Conservation (phyloP, 2,888 invertebrate species). For the Pogonocherus hispidulus region DNA sequence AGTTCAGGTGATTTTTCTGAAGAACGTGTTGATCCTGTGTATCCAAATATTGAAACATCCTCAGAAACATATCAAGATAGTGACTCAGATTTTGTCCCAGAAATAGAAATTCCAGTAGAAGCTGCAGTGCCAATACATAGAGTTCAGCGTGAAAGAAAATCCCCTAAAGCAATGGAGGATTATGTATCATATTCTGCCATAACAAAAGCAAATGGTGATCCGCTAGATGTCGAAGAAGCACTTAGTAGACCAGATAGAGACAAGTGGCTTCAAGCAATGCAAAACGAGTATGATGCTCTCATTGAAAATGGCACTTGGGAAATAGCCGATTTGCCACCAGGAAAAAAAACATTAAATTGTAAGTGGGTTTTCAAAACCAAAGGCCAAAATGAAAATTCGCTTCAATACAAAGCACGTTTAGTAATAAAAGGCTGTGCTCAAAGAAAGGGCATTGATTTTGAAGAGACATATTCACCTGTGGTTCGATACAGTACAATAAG, state of each 20-base stretch:
- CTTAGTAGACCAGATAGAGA: too few species aligned
- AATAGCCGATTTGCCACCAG: background rate
- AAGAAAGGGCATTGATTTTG: background rate
- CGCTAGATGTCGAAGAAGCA: too few species aligned
- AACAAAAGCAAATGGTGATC: background rate
- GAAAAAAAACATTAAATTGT: background rate
- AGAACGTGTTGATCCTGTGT: too few species aligned
- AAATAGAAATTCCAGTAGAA: too few species aligned
- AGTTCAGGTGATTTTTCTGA: background rate
- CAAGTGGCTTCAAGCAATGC: constrained; percentile 12
- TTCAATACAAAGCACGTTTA: background rate
- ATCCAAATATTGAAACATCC: background rate
- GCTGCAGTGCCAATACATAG: background rate
- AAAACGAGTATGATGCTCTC: constrained; percentile 4
- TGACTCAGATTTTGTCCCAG: too few species aligned
- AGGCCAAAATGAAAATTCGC: too few species aligned
- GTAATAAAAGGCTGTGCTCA: background rate
- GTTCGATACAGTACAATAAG: background rate
- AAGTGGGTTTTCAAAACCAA: background rate
- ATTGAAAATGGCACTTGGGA: constrained; percentile 13
- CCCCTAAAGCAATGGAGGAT: constrained; percentile 10
- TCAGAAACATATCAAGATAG: too few species aligned
- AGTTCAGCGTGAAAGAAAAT: constrained; percentile 2
- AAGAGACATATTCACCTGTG: background rate
- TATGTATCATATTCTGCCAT: constrained; percentile 13